These are phyloP conservation scores for Habroteleia sp. DNA, from an alignment of 2,888 invertebrate species.

Conservation along the genomic window DNA sequence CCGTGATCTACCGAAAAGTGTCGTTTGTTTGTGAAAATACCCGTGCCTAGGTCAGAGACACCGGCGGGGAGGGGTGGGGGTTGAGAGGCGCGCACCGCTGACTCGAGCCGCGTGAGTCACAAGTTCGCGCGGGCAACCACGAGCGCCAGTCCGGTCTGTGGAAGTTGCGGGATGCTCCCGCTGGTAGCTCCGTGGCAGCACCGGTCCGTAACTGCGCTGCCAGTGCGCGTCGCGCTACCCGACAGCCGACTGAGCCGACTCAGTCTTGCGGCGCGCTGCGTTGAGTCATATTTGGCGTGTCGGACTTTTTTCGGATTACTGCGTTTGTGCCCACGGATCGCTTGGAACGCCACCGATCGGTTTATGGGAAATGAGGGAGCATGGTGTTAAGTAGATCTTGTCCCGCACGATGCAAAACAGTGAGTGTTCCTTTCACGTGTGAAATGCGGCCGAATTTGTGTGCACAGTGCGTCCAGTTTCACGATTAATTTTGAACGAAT, in stretches of 20 bases:
- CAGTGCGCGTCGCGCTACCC: conserved; percentile 38
- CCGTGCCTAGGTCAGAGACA: too few species aligned
- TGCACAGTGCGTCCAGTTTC: too few species aligned
- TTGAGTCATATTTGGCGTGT: conserved; percentile 6
- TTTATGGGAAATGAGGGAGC: conserved; percentile 18
- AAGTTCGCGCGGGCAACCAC: conserved; percentile 60
- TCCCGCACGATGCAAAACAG: conserved; percentile 33
- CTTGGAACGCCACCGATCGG: not conserved
- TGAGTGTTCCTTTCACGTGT: conserved; percentile 15
- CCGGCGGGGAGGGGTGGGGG: too few species aligned
- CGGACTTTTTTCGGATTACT: conserved; percentile 5
- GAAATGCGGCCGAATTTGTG: too few species aligned
- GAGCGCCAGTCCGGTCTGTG: conserved; percentile 70
- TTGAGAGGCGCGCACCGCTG: conserved; percentile 67
- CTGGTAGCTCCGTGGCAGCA: conserved; percentile 74
- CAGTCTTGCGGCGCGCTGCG: conserved; percentile 79
- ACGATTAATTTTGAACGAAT: too few species aligned
- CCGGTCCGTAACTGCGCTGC: conserved; percentile 65
- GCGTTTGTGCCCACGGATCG: not conserved
- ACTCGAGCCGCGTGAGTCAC: conserved; percentile 71
- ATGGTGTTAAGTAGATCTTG: conserved; percentile 24
- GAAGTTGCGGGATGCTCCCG: conserved; percentile 75
- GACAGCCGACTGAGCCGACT: conserved; percentile 5
- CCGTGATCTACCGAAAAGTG: too few species aligned
- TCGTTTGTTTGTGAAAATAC: too few species aligned